Conservation (phyloP, 2,113 vertebrate genomes). For the Isichthys henryi region DNA sequence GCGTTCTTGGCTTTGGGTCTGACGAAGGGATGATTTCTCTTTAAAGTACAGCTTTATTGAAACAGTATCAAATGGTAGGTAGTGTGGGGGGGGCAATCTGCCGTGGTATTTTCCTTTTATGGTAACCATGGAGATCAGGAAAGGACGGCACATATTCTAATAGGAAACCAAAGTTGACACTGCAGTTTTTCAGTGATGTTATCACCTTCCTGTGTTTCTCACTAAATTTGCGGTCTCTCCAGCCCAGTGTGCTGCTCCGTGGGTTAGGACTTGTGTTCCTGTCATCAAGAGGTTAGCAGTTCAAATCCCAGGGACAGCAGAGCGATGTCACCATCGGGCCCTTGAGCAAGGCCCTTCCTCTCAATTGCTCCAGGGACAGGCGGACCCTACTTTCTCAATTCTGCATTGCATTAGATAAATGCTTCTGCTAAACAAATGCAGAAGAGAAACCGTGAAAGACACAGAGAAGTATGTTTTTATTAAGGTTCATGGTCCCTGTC, state of each 20-base stretch:
- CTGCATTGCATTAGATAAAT: background rate
- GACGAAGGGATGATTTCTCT: background rate
- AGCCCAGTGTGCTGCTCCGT: background rate
- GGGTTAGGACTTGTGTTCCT: background rate
- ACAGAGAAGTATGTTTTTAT: background rate
- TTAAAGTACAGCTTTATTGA: background rate
- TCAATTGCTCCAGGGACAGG: background rate
- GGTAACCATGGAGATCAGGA: background rate
- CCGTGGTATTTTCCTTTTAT: background rate
- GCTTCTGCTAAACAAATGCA: background rate
- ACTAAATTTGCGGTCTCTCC: background rate
- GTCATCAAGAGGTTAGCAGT: background rate
- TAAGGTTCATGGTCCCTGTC: background rate
- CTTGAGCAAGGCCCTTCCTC: background rate
- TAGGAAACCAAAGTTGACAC: background rate
- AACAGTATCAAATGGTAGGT: background rate
- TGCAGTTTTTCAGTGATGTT: background rate
- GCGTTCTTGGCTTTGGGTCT: background rate
- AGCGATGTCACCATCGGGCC: background rate
- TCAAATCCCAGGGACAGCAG: background rate
- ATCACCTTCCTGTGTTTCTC: background rate
- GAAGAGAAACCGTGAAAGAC: background rate
- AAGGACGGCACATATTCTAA: background rate
- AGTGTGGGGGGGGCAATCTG: background rate
- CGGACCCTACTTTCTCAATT: background rate